These are phyloP conservation scores for Vidua macroura DNA, from an alignment of 2,113 vertebrate genomes.

Conservation along the genomic window DNA sequence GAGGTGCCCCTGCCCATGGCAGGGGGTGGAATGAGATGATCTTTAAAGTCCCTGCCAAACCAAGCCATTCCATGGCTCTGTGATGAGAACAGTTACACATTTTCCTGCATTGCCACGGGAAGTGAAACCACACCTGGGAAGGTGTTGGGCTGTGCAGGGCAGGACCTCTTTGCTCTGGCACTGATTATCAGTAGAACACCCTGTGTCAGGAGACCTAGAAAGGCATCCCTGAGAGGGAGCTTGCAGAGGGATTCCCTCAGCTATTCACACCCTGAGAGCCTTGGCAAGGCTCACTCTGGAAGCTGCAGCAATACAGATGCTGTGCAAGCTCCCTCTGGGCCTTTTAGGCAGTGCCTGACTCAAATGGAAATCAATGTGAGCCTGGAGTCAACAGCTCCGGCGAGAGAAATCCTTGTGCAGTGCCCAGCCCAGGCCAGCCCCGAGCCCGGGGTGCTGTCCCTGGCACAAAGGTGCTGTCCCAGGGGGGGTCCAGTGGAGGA, in stretches of 20 bases:
- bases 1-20: background rate
- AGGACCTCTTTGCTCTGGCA: background rate
- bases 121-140: background rate
- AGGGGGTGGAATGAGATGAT: background rate
- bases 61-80: background rate
- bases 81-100: background rate
- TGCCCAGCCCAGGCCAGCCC: background rate
- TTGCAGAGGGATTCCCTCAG: conserved; percentile 31
- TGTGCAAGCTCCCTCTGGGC: conserved; percentile 36
- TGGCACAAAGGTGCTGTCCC: background rate
- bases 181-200: background rate
- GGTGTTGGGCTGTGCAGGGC: background rate
- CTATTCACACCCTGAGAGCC: background rate
- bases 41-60: background rate
- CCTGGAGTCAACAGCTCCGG: background rate
- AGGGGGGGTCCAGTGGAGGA: background rate
- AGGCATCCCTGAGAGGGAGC: background rate
- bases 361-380: conserved; percentile 39
- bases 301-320: conserved; percentile 26
- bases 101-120: background rate
- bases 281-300: conserved; percentile 16
- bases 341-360: conserved; percentile 38
- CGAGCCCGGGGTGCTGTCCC: background rate
- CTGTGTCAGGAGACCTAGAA: background rate
- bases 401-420: background rate